Conservation (phyloP, 2,113 vertebrate species). For the Tetrax tetrax region DNA sequence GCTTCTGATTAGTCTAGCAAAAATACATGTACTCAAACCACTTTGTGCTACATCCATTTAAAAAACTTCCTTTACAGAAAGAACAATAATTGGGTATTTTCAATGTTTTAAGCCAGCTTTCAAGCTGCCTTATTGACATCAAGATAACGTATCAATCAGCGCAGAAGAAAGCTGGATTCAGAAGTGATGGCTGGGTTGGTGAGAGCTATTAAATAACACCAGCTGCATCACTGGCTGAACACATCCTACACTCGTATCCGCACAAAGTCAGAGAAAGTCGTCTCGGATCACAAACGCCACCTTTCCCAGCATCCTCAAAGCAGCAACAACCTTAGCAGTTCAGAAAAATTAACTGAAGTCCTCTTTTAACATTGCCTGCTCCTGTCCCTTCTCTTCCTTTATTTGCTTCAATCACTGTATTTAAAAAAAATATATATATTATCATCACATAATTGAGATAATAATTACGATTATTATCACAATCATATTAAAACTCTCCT, state of each 20-base stretch:
- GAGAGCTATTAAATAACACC: neutral
- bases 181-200: neutral
- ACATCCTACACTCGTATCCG: neutral
- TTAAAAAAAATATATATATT: neutral
- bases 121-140: neutral
- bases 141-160: neutral
- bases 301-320: neutral
- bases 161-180: neutral
- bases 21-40: neutral
- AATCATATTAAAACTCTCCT: neutral
- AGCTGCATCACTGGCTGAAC: neutral
- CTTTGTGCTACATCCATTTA: neutral
- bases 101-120: neutral
- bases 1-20: neutral
- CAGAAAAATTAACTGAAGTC: neutral
- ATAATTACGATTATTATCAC: too few species aligned
- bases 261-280: accelerated
- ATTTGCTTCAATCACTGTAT: neutral
- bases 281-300: neutral
- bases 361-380: neutral
- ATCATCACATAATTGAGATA: too few species aligned
- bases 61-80: neutral
- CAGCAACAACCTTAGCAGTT: neutral
- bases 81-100: neutral
- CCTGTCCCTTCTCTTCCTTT: neutral